Evolutionary conservation across 2,888 invertebrate species (phyloP).

Genomic region (Rhagonycha lutea): DNA sequence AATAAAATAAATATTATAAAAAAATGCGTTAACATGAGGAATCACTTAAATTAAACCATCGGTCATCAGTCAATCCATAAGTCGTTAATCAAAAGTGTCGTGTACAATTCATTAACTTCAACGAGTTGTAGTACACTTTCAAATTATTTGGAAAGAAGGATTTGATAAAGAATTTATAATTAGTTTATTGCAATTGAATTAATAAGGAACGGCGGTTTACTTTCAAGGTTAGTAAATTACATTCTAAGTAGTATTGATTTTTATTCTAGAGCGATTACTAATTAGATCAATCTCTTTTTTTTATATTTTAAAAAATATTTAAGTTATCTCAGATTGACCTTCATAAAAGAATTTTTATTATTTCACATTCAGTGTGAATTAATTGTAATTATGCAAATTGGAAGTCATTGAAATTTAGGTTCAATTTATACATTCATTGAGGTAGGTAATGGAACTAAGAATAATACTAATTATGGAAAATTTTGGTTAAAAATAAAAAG

Average conservation of each 20-base stretch:
- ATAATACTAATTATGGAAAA: not conserved
- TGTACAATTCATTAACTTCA: not conserved
- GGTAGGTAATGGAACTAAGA: not conserved
- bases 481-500: not conserved
- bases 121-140: not conserved
- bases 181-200: not conserved
- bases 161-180: not conserved
- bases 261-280: not conserved
- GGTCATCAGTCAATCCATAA: not conserved
- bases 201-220: not conserved
- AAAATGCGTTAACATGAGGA: not conserved
- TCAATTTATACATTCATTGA: not conserved
- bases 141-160: not conserved
- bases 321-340: not conserved
- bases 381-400: not conserved
- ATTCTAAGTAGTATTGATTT: conserved; percentile 1
- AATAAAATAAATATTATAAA: not conserved
- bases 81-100: not conserved
- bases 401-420: not conserved
- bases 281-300: not conserved
- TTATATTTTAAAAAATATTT: not conserved
- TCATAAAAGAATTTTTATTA: not conserved
- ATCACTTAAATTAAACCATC: not conserved
- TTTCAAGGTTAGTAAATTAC: not conserved
- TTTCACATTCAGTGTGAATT: not conserved